Base-by-base conservation (phyloP, 2,888 invertebrate genomes). In the Conchocele bisecta region DNA sequence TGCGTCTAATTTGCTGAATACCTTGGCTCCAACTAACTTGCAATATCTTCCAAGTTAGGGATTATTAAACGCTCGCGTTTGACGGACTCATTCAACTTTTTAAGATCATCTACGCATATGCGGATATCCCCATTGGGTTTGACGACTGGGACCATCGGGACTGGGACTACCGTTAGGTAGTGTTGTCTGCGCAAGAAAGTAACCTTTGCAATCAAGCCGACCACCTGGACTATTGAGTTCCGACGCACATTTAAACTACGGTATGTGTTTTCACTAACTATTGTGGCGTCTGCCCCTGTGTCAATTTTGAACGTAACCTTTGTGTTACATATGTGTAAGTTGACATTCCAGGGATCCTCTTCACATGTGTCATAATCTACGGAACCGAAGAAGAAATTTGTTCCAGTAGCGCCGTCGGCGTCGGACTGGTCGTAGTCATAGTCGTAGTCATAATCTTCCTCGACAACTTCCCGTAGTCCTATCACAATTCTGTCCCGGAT, bases 1-100 rank as follows among this genome's bases (percentile, higher is more conserved):
- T 2, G 73, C 70, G 48, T 79, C 77, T 7, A 79, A 42, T 37
- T 72, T 72, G 1, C 59, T 42, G n/a, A 81, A 75, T 15, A 73
- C 29, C 41, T 58, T 70, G 0, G 68, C 68, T 1, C 64, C 56
- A 28, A 66, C 29, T 3, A 81, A 41, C n/a, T 65, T 17, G 74
- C 37, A 1, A 79, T 66, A 35, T 79, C 74, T 24, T 76, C 76
- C 24, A 69, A 26, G 22, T 66, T 71, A 51, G 67, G 72, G 31
- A 81, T 31, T 17, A 65, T 73, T 41, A 57, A 64, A 20, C 75
- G 71, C 56, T 70, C 74, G 5, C 74, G 48, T 22, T 63, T 42
- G 35, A 81, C 64, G 1, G 71, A 73, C 48, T 33, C 46, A 33
- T 75, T 78, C 11, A 80, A 39, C 41, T 80, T 65, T 33, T 67